These are phyloP conservation scores for Merodon equestris DNA, from an alignment of 2,888 invertebrate genomes.

Conservation along the genomic window DNA sequence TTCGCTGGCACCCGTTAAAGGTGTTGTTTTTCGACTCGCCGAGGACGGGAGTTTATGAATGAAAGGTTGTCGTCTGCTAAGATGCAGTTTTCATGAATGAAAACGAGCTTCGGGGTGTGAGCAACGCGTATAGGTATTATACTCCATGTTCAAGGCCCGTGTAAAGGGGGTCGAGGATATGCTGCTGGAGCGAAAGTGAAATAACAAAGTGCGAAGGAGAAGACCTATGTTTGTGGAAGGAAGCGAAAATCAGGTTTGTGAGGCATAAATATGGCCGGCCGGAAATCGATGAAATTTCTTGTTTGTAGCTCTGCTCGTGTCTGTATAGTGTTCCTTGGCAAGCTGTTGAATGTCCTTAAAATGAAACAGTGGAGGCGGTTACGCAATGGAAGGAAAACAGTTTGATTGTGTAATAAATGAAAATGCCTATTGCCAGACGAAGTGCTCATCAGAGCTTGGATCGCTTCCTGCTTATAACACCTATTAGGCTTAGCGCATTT, in stretches of 20 bases:
- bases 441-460: too few species aligned
- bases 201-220: slow-evolving; percentile 24
- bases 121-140: slow-evolving; percentile 46
- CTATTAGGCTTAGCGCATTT: too few species aligned
- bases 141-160: slow-evolving; percentile 53
- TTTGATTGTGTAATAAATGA: too few species aligned
- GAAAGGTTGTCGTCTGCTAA: slow-evolving; percentile 39
- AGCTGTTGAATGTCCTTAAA: slow-evolving; percentile 61
- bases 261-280: slow-evolving; percentile 58
- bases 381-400: slow-evolving; percentile 32
- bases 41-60: slow-evolving; percentile 57
- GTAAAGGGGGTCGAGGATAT: not conserved
- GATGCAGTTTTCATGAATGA: slow-evolving; percentile 61
- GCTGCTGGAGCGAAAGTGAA: slow-evolving; percentile 36
- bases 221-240: slow-evolving; percentile 25
- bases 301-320: slow-evolving; percentile 1
- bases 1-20: not conserved
- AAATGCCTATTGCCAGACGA: too few species aligned
- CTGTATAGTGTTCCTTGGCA: slow-evolving; percentile 23
- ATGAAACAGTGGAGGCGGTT: slow-evolving; percentile 39
- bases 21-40: slow-evolving; percentile 12
- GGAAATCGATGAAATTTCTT: slow-evolving; percentile 52
- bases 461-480: too few species aligned
- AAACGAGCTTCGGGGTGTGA: slow-evolving; percentile 29
- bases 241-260: slow-evolving; percentile 22